Evolutionary conservation across 1,140 invertebrate species (phyloP).

Genomic region (Heterodera schachtii): DNA sequence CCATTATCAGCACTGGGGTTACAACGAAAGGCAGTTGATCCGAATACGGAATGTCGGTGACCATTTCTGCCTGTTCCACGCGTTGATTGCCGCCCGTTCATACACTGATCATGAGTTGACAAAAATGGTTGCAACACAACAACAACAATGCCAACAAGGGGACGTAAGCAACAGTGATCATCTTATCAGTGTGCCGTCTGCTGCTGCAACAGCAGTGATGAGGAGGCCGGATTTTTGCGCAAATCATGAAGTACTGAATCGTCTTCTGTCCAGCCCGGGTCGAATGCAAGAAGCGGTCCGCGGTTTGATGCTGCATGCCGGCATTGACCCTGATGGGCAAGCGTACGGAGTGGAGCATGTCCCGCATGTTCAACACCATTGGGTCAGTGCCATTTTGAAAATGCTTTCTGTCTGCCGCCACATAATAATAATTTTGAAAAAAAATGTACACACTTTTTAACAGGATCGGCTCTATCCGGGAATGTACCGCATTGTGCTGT

Average conservation of each 20-base stretch:
- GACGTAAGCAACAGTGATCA: neutral
- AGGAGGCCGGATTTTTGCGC: neutral
- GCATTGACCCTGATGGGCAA: neutral
- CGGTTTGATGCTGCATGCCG: neutral
- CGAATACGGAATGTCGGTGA: neutral
- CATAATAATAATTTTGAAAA: too few species aligned
- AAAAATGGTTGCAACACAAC: neutral
- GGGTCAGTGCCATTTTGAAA: neutral
- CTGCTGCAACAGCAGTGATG: neutral
- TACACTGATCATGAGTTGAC: neutral
- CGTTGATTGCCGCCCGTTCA: neutral
- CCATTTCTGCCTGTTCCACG: neutral
- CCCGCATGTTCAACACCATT: neutral
- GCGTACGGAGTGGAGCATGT: neutral
- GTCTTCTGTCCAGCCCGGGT: neutral
- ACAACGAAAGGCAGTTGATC: neutral
- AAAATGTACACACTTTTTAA: neutral
- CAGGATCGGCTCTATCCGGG: neutral
- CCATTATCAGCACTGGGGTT: neutral
- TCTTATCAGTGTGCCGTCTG: neutral
- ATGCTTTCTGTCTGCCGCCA: too few species aligned
- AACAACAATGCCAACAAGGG: too few species aligned
- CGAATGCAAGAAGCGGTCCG: neutral
- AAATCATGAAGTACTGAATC: neutral
- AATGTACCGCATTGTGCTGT: neutral